Percentiles rank a stretch among this genome's conserved stretches.
Evolutionary conservation across 2,797 vertebrate species (phyloP).

Genomic region (Trachops cirrhosus): DNA sequence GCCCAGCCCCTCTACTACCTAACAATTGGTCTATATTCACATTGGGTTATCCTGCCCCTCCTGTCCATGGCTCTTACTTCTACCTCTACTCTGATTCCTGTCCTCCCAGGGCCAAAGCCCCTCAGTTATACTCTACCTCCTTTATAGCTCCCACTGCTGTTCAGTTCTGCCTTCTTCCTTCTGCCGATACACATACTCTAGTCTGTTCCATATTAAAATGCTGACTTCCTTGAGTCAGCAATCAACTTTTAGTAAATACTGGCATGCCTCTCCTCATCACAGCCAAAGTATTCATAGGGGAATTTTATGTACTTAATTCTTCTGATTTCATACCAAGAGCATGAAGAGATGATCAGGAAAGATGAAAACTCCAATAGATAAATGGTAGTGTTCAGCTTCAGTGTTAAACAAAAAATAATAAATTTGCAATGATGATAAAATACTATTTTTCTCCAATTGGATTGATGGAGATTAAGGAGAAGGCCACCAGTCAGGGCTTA

Average conservation of each 20-base stretch:
- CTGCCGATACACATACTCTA: not conserved
- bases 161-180: not conserved
- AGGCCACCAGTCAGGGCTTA: not conserved
- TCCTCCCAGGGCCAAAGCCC: not conserved
- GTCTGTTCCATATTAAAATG: not conserved
- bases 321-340: not conserved
- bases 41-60: not conserved
- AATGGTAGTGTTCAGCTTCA: not conserved
- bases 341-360: not conserved
- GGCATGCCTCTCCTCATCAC: not conserved
- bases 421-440: not conserved
- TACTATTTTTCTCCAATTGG: not conserved
- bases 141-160: not conserved
- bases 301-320: constrained; percentile 8
- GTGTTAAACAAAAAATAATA: not conserved
- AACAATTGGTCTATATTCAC: not conserved
- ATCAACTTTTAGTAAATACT: not conserved
- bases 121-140: not conserved
- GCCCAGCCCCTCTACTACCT: not conserved
- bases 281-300: not conserved
- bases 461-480: not conserved
- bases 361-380: not conserved
- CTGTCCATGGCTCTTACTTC: not conserved
- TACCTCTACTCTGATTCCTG: not conserved
- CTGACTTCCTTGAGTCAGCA: not conserved